These are phyloP conservation scores for Gadus macrocephalus DNA, from an alignment of 2,113 vertebrate genomes.

Conservation along the genomic window DNA sequence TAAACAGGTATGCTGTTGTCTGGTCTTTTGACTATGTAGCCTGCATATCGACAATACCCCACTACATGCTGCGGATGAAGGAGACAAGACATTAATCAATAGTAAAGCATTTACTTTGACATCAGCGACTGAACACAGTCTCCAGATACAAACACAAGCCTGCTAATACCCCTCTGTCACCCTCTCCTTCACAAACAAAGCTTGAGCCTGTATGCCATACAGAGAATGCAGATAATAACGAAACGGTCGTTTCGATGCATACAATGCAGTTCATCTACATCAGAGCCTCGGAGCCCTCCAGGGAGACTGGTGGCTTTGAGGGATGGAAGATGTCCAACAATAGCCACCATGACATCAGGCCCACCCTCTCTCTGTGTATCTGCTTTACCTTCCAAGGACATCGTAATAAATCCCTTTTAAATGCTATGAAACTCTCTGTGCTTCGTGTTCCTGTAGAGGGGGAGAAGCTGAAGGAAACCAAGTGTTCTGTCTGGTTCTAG, in stretches of 20 bases:
- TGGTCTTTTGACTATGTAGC: slow-evolving; percentile 16
- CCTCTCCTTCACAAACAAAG: slow-evolving; percentile 14
- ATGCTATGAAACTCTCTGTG: background rate
- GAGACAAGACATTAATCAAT: slow-evolving; percentile 38
- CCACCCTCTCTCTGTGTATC: background rate
- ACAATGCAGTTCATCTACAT: slow-evolving; percentile 41
- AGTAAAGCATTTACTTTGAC: slow-evolving; percentile 42
- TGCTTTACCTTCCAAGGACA: background rate
- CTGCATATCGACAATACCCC: slow-evolving; percentile 22
- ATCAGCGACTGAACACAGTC: slow-evolving; percentile 31
- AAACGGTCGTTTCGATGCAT: slow-evolving; percentile 24
- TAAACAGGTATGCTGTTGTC: slow-evolving; percentile 11
- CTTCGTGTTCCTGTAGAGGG: no score
- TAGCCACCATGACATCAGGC: background rate
- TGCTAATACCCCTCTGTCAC: slow-evolving; percentile 3
- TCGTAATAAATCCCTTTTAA: background rate
- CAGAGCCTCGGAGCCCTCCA: slow-evolving; percentile 19
- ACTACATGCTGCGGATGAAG: slow-evolving; percentile 20
- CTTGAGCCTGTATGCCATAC: slow-evolving; percentile 33
- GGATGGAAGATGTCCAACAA: background rate
- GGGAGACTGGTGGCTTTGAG: background rate
- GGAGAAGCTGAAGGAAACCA: no score
- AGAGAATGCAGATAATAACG: slow-evolving; percentile 21
- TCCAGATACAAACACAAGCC: slow-evolving; percentile 24
- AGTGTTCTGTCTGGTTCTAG: no score